phyloP scores from a whole-genome alignment of 2,113 vertebrate species.

The Tetrax tetrax region DNA sequence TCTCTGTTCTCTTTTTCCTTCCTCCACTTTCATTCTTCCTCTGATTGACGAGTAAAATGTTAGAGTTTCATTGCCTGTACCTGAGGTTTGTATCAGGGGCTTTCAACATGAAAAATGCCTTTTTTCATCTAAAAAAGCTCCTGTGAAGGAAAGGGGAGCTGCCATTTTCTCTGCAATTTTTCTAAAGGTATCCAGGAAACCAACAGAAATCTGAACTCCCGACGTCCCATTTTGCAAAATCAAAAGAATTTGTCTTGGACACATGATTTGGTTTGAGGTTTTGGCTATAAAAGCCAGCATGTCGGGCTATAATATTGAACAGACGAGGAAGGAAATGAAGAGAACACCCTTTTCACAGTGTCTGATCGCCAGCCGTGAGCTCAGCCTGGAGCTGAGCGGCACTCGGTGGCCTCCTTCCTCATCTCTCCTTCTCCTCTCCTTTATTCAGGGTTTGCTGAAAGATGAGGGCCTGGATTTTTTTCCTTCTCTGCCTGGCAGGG shows the following conservation, averaged over 20 bases:
- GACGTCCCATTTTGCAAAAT: not conserved
- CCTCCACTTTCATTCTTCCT: not conserved
- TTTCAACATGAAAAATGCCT: not conserved
- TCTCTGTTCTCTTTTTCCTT: not conserved
- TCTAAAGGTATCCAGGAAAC: not conserved
- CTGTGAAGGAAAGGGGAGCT: not conserved
- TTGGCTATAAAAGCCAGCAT: not conserved
- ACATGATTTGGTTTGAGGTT: not conserved
- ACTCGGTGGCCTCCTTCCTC: not conserved
- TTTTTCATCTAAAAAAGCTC: not conserved
- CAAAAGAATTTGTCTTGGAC: conserved; percentile 12
- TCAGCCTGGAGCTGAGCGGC: not conserved
- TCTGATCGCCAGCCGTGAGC: not conserved
- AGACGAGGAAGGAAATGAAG: not conserved
- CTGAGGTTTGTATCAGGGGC: not conserved
- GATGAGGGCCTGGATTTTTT: conserved; percentile 95
- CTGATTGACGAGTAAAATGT: not conserved
- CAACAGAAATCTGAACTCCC: not conserved
- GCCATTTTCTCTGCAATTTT: not conserved
- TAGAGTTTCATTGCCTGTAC: not conserved
- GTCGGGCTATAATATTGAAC: not conserved
- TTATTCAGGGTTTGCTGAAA: conserved; percentile 77
- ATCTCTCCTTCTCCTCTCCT: not conserved
- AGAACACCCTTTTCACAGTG: not conserved
- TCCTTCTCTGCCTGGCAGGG: conserved; percentile 92